Conservation (phyloP, 2,113 vertebrate species). For the Oncorhynchus kisutch region DNA sequence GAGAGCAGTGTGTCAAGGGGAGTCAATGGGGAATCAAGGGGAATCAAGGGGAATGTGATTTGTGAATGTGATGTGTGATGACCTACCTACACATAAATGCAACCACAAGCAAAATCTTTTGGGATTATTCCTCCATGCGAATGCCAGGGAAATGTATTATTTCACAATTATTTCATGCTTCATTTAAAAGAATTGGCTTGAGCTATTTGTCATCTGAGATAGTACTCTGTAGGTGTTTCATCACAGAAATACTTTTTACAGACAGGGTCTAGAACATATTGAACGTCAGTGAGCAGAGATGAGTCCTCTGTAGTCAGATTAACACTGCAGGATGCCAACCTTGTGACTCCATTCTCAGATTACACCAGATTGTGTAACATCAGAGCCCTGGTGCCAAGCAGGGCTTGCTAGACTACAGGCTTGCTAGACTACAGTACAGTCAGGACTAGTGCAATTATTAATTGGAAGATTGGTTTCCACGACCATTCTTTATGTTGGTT, state of each 20-base stretch:
- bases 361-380: conserved; percentile 34
- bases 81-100: no score
- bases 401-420: no score
- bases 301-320: conserved; percentile 53
- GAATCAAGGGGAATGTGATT: no score
- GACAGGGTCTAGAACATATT: conserved; percentile 1
- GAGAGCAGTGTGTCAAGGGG: no score
- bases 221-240: not conserved
- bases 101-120: no score
- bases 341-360: conserved; percentile 48
- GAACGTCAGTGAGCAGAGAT: conserved; percentile 45
- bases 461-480: no score
- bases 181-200: not conserved
- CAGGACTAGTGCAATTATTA: no score
- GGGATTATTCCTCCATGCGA: not conserved
- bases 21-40: no score
- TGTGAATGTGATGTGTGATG: no score
- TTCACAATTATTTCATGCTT: not conserved
- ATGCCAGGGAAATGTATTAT: not conserved
- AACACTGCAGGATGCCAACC: conserved; percentile 49
- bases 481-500: no score
- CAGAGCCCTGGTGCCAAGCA: conserved; percentile 35
- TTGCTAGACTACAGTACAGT: no score
- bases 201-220: not conserved
- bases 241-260: not conserved